Percentiles rank a stretch among this genome's conserved stretches.
These are phyloP conservation scores for Homalodisca vitripennis DNA, from an alignment of 1,140 invertebrate species.

Conservation along the genomic window DNA sequence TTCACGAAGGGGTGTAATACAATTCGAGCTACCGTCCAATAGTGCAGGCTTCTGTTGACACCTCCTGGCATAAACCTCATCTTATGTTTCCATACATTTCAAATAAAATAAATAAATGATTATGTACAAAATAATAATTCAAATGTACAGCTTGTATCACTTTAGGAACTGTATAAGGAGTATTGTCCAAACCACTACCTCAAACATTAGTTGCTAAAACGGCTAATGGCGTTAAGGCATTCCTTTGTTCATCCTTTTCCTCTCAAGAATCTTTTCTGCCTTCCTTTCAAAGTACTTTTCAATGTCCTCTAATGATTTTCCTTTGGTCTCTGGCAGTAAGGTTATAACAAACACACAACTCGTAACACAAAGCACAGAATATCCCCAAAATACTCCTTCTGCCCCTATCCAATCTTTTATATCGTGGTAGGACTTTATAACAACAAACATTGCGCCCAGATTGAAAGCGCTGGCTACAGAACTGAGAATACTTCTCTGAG, in stretches of 20 bases:
- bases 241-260: not conserved
- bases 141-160: too few relatives aligned
- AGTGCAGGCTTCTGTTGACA: too few relatives aligned
- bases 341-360: conserved; percentile 49
- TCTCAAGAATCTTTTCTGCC: not conserved
- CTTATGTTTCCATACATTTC: too few relatives aligned
- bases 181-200: too few relatives aligned
- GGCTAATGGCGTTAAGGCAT: too few relatives aligned
- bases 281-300: conserved; percentile 42
- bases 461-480: conserved; percentile 49
- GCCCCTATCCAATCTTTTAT: conserved; percentile 46
- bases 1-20: too few relatives aligned
- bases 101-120: too few relatives aligned
- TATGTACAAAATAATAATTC: too few relatives aligned
- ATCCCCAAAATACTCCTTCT: conserved; percentile 53
- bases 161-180: too few relatives aligned
- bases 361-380: conserved; percentile 51
- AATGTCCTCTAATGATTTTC: conserved; percentile 55
- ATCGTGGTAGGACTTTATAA: conserved; percentile 51
- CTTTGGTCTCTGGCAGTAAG: conserved; percentile 58
- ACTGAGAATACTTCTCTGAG: conserved; percentile 49
- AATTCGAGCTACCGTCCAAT: too few relatives aligned
- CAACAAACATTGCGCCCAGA: conserved; percentile 51
- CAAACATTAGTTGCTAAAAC: too few relatives aligned
- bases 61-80: too few relatives aligned